These are phyloP conservation scores for Cynopterus sphinx DNA, from an alignment of 2,797 vertebrate species.

Conservation along the genomic window DNA sequence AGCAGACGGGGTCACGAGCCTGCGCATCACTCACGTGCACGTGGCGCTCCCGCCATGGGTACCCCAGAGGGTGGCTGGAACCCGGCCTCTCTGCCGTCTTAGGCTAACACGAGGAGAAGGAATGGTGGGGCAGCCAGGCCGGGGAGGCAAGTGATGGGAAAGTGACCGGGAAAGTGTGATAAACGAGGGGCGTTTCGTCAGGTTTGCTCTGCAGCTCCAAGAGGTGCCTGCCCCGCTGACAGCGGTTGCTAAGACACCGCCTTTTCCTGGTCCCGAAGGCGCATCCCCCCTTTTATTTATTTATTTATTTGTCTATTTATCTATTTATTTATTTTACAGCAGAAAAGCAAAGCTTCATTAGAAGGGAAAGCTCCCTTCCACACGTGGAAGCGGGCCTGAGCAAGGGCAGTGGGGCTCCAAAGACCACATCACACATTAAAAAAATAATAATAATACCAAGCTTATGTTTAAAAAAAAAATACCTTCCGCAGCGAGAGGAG, in stretches of 20 bases:
- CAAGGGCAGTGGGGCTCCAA: too few relatives aligned
- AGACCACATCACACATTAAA: not conserved
- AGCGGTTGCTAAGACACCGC: not conserved
- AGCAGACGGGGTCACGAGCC: rapidly evolving
- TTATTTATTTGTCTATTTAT: too few relatives aligned
- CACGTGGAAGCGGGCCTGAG: too few relatives aligned
- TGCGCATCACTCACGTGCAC: rapidly evolving
- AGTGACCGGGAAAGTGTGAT: not conserved
- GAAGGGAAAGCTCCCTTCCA: too few relatives aligned
- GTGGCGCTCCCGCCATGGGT: not conserved
- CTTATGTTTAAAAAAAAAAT: not conserved
- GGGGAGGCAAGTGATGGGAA: too few relatives aligned
- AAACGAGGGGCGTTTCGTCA: not conserved
- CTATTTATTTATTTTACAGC: too few relatives aligned
- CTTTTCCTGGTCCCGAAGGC: not conserved
- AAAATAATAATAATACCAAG: not conserved
- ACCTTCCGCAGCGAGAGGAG: not conserved
- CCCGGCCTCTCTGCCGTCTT: not conserved
- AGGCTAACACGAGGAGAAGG: not conserved
- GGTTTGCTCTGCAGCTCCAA: not conserved
- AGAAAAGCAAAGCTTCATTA: too few relatives aligned
- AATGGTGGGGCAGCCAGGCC: not conserved
- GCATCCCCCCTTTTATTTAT: too few relatives aligned
- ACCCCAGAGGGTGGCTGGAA: too few relatives aligned
- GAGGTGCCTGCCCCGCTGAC: not conserved